Evolutionary conservation across 2,888 invertebrate species (phyloP), one percentile per base, ranked within the genome.

Genomic region (Amblyjoppa fuscipennis): DNA sequence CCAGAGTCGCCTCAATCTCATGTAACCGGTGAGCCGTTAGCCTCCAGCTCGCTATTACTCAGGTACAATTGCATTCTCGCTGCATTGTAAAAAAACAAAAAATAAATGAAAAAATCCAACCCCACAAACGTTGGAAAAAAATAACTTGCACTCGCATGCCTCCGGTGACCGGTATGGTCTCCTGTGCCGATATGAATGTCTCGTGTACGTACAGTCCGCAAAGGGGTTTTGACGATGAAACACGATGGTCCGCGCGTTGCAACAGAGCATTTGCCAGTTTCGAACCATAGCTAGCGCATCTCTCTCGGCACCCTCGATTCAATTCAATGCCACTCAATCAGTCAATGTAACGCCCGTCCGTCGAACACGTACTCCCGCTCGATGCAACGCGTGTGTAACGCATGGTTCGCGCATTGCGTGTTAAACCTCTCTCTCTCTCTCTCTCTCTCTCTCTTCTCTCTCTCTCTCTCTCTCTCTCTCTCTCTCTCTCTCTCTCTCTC

Each of bases 301-400:
- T 28, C 31, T 45, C 70, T 49, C 79, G 51, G 69, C 90, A 91
- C 91, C 91, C 92, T 92, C 92, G 90, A 93, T 93, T 93, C 92
- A 92, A 93, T 93, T 93, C 93, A 93, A 93, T 92, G 92, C 93
- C 93, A 93, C 93, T 93, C 93, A 93, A 93, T 93, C 93, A 93
- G 93, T 93, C 93, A 92, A 93, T 93, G 93, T 93, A 93, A 93
- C 93, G 90, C 92, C 90, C 90, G 91, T 90, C 89, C 90, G 88
- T 87, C 89, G 87, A 89, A 89, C 88, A 87, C 88, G 89, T 90
- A 79, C 82, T 81, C 87, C 74, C 85, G 71, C 76, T 89, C 75
- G 51, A 70, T 70, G 85, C 56, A 68, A 28, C 77, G 38, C 64
- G 25, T 45, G n/a, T 74, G 81, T 81, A 77, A 84, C 77, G 66